A percentile compares a stretch with the other conserved stretches of the same genome.
Evolutionary conservation across 1,140 invertebrate species (phyloP).

Genomic region (Augochlora pura): DNA sequence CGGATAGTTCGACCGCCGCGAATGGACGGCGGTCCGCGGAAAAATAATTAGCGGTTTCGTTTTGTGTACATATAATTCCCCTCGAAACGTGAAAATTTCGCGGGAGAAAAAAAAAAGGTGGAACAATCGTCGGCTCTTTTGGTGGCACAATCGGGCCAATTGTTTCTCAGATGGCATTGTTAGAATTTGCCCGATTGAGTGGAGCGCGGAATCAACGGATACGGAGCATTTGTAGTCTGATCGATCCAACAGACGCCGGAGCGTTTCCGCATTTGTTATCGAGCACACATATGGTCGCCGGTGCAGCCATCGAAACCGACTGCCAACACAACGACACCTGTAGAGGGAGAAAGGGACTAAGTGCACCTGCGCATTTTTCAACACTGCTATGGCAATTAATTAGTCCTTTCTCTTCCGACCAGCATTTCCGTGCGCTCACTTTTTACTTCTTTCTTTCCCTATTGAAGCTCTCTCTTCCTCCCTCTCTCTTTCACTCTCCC

Average conservation of each 20-base stretch:
- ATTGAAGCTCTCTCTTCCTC: background rate
- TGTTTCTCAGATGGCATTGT: constrained; percentile 17
- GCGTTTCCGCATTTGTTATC: constrained; percentile 29
- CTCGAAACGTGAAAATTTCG: background rate
- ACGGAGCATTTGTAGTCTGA: constrained; percentile 24
- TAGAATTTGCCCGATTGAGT: background rate
- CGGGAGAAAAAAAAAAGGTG: background rate
- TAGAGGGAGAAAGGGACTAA: background rate
- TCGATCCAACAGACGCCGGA: constrained; percentile 6
- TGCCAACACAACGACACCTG: constrained; percentile 17
- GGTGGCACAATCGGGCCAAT: background rate
- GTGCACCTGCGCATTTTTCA: constrained; percentile 52
- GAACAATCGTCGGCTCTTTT: constrained; percentile 3
- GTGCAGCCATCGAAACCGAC: constrained; percentile 15
- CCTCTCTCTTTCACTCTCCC: constrained; percentile 1
- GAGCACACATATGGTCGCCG: constrained; percentile 5
- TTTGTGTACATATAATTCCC: background rate
- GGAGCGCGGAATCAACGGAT: background rate
- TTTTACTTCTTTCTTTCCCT: constrained; percentile 32
- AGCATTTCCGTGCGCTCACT: constrained; percentile 5
- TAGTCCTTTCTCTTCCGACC: constrained; percentile 40
- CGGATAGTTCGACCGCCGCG: no score
- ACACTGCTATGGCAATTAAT: constrained; percentile 49
- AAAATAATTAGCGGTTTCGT: background rate
- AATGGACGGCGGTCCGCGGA: background rate